Base-by-base conservation (phyloP, 2,113 vertebrate species). In the Uropsilus gracilis region DNA sequence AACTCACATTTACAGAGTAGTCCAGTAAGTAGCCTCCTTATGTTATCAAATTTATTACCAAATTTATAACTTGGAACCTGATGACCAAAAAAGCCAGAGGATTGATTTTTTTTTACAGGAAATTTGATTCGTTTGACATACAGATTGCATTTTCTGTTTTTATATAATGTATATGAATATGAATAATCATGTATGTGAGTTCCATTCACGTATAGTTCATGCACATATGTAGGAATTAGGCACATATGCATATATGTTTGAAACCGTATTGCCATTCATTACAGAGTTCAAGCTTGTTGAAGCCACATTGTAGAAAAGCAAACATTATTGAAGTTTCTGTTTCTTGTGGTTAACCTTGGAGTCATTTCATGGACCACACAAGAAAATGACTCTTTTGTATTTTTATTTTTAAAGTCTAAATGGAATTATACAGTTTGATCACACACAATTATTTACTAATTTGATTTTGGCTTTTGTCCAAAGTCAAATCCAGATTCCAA, bases 401-500 rank as follows among this genome's bases (percentile, higher is more conserved):
- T 81, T 88, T 46, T 53, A 22, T 28, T 44, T 42, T 90, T 84
- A 85, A 48, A 73, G 53, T 68, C 26, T 59, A 39, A 53, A 39
- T 91, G 42, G 17, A 95, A 86, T 91, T 83, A 55, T 42, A 42
- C n/a, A 61, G 63, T 82, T 91, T 16, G 34, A 66, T 86, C 48
- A 78, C 53, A 75, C 44, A 71, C 22, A 66, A 66, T 55, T 83
- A 83, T 95, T 89, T 94, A 48, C 42, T 83, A 12, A 91, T 59
- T 86, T 18, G 42, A 89, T 86, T 86, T 83, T 94, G 85, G 42
- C 55, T 78, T 1, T 63, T 92, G 95, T 77, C 88, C 75, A 86
- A 72, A 81, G 53, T 81, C 78, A 91, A 59, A 63, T 44, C 48
- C 57, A 69, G 3, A 50, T 71, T 86, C 68, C 68, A 46, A 18